These are phyloP conservation scores for Seira musarum DNA, from an alignment of 2,888 invertebrate genomes.

Conservation along the genomic window DNA sequence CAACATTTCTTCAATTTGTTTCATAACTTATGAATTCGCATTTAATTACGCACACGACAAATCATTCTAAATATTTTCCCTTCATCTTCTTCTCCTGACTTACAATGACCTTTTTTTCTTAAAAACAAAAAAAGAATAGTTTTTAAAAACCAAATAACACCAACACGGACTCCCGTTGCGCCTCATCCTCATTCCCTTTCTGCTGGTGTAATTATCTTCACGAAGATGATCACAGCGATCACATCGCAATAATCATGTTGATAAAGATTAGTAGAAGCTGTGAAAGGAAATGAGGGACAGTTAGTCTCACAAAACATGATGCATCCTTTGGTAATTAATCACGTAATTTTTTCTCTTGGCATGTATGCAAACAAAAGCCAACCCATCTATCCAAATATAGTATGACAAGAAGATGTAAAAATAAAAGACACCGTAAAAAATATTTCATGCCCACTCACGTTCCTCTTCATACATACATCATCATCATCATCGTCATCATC, in stretches of 20 bases:
- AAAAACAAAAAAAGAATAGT: neutral
- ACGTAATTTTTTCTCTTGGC: conserved; percentile 36
- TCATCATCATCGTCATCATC: conserved; percentile 32
- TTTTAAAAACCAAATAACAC: neutral
- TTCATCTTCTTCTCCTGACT: conserved; percentile 16
- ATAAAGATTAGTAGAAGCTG: too few relatives aligned
- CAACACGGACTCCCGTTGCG: neutral
- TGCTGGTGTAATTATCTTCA: neutral
- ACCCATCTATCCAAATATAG: conserved; percentile 48
- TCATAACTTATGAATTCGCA: neutral
- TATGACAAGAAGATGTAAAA: conserved; percentile 8
- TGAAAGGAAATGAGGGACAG: conserved; percentile 14
- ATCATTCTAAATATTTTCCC: neutral
- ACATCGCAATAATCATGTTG: too few relatives aligned
- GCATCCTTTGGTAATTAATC: conserved; percentile 43
- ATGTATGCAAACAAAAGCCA: conserved; percentile 44
- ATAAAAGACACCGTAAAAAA: neutral
- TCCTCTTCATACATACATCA: conserved; percentile 30
- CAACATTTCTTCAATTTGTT: neutral
- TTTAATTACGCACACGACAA: conserved; percentile 7
- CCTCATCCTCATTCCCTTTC: neutral
- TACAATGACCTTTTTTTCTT: conserved; percentile 27
- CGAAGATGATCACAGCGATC: neutral
- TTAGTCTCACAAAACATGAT: conserved; percentile 22
- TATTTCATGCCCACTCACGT: conserved; percentile 11